A percentile compares a stretch with the other conserved stretches of the same genome.
phyloP scores from a whole-genome alignment of 2,888 invertebrate species.

The Caenorhabditis wallacei region DNA sequence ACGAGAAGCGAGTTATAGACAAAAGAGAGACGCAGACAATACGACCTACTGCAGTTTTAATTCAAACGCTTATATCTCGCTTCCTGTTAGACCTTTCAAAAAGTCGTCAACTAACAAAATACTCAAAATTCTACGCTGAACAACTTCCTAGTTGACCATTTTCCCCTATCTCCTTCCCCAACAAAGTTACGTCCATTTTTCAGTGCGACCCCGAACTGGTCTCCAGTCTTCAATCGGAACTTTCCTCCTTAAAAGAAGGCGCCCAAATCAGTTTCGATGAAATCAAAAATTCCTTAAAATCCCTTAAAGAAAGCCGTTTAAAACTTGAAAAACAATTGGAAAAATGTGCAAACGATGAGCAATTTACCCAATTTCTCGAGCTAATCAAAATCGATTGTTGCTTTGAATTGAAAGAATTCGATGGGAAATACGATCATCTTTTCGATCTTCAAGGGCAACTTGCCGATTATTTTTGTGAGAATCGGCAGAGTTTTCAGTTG shows the following conservation, averaged over 20 bases:
- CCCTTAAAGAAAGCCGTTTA: slow-evolving; percentile 41
- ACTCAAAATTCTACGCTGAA: too few species aligned
- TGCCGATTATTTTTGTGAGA: slow-evolving; percentile 71
- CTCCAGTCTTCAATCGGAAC: slow-evolving; percentile 55
- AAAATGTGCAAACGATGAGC: slow-evolving; percentile 1
- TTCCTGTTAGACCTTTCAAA: too few species aligned
- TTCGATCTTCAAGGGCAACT: slow-evolving; percentile 44
- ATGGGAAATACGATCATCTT: slow-evolving; percentile 37
- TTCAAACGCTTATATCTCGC: too few species aligned
- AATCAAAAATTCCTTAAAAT: slow-evolving; percentile 56
- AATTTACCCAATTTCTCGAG: slow-evolving; percentile 55
- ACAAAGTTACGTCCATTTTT: slow-evolving; percentile 29
- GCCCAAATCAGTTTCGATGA: slow-evolving; percentile 70
- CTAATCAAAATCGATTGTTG: slow-evolving; percentile 60
- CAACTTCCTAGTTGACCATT: too few species aligned
- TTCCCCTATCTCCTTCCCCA: background rate
- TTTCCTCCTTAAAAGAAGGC: slow-evolving; percentile 55
- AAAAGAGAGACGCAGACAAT: too few species aligned
- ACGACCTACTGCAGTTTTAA: too few species aligned
- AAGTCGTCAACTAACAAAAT: too few species aligned
- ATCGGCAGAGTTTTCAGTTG: slow-evolving; percentile 74
- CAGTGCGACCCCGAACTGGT: slow-evolving; percentile 63
- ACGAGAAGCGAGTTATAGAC: too few species aligned
- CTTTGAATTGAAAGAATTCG: slow-evolving; percentile 55
- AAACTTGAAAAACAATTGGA: slow-evolving; percentile 63